Percentiles rank a stretch among this genome's conserved stretches.
These are phyloP conservation scores for Hypotaenidia okinawae DNA, from an alignment of 2,797 vertebrate species.

Conservation along the genomic window DNA sequence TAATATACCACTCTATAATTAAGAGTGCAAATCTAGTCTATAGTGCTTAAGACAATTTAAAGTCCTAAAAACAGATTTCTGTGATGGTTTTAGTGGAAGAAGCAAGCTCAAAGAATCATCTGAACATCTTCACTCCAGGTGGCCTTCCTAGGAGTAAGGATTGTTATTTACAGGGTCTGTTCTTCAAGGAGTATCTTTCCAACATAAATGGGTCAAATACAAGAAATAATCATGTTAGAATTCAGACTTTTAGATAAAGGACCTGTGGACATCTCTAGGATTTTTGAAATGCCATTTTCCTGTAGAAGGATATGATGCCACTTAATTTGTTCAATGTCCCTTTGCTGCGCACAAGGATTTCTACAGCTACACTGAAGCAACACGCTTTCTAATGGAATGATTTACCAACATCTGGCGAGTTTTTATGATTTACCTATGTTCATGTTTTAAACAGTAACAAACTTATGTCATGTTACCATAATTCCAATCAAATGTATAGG, in stretches of 20 bases:
- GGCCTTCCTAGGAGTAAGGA: background rate
- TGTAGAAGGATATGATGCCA: background rate
- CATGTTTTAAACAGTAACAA: background rate
- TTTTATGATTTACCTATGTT: background rate
- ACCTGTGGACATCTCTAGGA: background rate
- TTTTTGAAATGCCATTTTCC: background rate
- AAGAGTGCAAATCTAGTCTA: background rate
- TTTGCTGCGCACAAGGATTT: background rate
- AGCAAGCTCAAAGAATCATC: background rate
- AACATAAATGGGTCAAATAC: background rate
- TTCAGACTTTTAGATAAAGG: background rate
- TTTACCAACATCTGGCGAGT: background rate
- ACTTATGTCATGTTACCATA: background rate
- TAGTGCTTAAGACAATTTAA: background rate
- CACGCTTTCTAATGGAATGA: background rate
- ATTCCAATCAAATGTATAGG: background rate
- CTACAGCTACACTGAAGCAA: background rate
- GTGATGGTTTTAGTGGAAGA: background rate
- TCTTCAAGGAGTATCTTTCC: background rate
- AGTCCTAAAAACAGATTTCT: background rate
- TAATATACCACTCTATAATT: background rate
- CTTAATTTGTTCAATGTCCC: background rate
- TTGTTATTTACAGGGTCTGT: background rate
- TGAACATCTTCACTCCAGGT: background rate
- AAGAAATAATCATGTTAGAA: background rate